Evolutionary conservation across 2,797 vertebrate species (phyloP).

Genomic region (Squalus acanthias): DNA sequence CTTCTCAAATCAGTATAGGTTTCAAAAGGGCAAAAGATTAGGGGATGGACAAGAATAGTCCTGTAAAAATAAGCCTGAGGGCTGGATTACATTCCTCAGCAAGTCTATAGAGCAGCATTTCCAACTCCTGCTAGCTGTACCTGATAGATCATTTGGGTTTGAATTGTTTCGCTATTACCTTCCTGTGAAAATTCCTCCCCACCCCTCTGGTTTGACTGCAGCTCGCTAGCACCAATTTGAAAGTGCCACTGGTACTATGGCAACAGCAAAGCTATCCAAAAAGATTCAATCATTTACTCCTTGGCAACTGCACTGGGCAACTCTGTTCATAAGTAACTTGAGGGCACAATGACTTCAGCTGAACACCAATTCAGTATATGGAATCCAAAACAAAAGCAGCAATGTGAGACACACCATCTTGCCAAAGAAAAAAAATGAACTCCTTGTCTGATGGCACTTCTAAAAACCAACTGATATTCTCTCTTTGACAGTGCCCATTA

Average conservation of each 20-base stretch:
- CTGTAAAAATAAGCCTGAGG: constrained; percentile 39
- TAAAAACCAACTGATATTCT: constrained; percentile 11
- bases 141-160: constrained; percentile 54
- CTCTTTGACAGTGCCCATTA: background rate
- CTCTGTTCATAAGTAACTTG: constrained; percentile 87
- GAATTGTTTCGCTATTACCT: constrained; percentile 44
- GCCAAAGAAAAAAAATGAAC: background rate
- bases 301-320: constrained; percentile 61
- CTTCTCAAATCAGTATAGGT: constrained; percentile 1
- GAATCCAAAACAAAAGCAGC: constrained; percentile 42
- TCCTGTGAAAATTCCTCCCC: constrained; percentile 52
- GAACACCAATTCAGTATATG: constrained; percentile 57
- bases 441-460: constrained; percentile 23
- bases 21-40: constrained; percentile 33
- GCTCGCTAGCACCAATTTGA: constrained; percentile 63
- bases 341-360: constrained; percentile 73
- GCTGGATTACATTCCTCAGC: constrained; percentile 44
- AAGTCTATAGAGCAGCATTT: constrained; percentile 42
- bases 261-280: constrained; percentile 55
- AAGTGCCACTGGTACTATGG: constrained; percentile 69
- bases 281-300: constrained; percentile 62
- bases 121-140: constrained; percentile 42
- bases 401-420: constrained; percentile 31
- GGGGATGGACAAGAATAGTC: constrained; percentile 36
- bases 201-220: constrained; percentile 50